Evolutionary conservation across 2,888 invertebrate genomes (phyloP), one percentile per base, ranked within the genome.

Genomic region (Pegoplata infirma): DNA sequence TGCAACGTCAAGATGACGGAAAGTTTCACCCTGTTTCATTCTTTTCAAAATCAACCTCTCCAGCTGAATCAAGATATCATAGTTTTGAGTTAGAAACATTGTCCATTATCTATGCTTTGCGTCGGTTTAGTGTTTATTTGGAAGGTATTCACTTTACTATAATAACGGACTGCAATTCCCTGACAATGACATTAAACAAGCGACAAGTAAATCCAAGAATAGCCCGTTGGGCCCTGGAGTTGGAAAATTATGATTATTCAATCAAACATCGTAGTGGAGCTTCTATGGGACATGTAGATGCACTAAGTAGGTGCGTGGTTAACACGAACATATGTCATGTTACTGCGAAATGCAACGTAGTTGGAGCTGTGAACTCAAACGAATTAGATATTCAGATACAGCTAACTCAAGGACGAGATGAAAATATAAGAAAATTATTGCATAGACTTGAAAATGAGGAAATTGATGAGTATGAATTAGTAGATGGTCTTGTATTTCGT

Each of bases 31-130:
- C 87, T 0, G 84, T 88, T n/a, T 83, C 82, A 49, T 87, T 80
- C 69, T 87, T 86, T 66, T 86, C 84, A 19, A 82, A 84, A 74
- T 67, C 82, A 40, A 83, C 84, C 0, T 78, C 84, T 3, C 32
- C 61, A 2, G 66, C 81, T 0, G 85, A 86, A 55, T 32, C 78
- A 1, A 81, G 81, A 47, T 84, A 82, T 58, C 84, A 85, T 49
- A 84, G 84, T 68, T 86, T 82, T 73, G 86, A 87, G 56, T 67
- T 87, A 5, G 85, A 87, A 80, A 82, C 82, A 0, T 51, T 86
- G 21, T 80, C 84, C 0, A 83, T 85, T 7, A 79, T 86, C 8
- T 8, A 3, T 5, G 25, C 6, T 25, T 25, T 25, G 6, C 3
- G 6, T 25, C 6, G 6, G 25, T 5, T 5, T 5, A 3, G 6